phyloP scores from a whole-genome alignment of 2,113 vertebrate genomes.

The Chaetodon auriga region DNA sequence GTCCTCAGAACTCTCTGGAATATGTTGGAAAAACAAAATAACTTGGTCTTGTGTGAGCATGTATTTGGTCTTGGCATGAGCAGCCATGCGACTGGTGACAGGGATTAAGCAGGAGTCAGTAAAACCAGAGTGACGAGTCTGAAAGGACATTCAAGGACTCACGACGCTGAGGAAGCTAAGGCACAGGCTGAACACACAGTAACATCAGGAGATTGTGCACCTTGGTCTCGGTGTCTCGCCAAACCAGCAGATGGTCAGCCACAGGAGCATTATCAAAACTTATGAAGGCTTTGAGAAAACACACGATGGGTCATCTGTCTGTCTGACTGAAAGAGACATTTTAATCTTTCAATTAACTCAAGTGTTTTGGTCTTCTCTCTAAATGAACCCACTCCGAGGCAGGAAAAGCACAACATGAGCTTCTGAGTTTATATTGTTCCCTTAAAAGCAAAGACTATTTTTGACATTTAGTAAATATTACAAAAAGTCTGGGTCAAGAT shows the following conservation, averaged over 20 bases:
- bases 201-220: slow-evolving; percentile 1
- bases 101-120: neutral
- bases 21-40: neutral
- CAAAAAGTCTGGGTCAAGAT: neutral
- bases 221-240: neutral
- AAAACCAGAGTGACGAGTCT: slow-evolving; percentile 49
- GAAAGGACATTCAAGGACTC: neutral
- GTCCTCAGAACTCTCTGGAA: neutral
- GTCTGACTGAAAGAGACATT: neutral
- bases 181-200: slow-evolving; percentile 46
- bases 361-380: neutral
- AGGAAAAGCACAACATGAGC: neutral
- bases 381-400: neutral
- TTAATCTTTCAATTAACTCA: neutral
- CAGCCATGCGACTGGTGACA: neutral
- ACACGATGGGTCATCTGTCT: slow-evolving; percentile 11
- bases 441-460: slow-evolving; percentile 31
- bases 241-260: slow-evolving; percentile 9
- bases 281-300: neutral
- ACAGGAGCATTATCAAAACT: neutral
- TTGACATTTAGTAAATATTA: too few species aligned
- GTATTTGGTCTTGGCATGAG: neutral
- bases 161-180: slow-evolving; percentile 47
- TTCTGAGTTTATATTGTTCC: slow-evolving; percentile 20
- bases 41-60: neutral